Conservation (phyloP, 2,113 vertebrate species). For the Cryptotis parvus region DNA sequence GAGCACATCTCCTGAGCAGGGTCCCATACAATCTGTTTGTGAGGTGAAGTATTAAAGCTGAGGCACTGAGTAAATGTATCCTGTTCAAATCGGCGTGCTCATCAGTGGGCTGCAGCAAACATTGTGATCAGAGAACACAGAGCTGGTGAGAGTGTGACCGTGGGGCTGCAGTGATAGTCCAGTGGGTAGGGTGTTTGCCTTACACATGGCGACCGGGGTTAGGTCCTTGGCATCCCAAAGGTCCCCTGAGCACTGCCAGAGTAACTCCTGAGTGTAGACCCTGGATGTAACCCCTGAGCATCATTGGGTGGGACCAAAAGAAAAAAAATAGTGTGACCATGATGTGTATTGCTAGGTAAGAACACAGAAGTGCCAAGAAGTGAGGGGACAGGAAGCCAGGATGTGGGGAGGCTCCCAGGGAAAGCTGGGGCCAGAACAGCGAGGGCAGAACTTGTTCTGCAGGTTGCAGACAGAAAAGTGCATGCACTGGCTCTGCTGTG, state of each 20-base stretch:
- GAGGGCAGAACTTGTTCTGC: background rate
- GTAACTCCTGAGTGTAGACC: too few relatives aligned
- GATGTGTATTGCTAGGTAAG: background rate
- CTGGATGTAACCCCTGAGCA: too few relatives aligned
- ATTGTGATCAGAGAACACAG: background rate
- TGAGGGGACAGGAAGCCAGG: background rate
- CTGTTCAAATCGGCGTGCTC: background rate
- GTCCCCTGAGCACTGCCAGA: too few relatives aligned
- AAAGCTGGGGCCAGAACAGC: background rate
- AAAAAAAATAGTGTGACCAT: too few relatives aligned
- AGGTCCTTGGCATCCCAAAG: too few relatives aligned
- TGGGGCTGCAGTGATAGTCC: too few relatives aligned
- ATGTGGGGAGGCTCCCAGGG: background rate
- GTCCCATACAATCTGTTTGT: background rate
- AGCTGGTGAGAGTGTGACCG: too few relatives aligned
- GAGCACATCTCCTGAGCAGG: too few relatives aligned
- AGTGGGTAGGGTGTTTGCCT: too few relatives aligned
- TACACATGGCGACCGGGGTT: too few relatives aligned
- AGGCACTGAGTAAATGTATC: background rate
- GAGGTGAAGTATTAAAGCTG: background rate
- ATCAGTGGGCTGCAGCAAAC: background rate
- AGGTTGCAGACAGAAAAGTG: background rate
- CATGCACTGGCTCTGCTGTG: background rate
- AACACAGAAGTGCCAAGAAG: background rate
- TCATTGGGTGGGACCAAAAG: too few relatives aligned